Percentiles rank a stretch among this genome's conserved stretches.
Conservation (phyloP, 2,113 vertebrate species). For the Vimba vimba region DNA sequence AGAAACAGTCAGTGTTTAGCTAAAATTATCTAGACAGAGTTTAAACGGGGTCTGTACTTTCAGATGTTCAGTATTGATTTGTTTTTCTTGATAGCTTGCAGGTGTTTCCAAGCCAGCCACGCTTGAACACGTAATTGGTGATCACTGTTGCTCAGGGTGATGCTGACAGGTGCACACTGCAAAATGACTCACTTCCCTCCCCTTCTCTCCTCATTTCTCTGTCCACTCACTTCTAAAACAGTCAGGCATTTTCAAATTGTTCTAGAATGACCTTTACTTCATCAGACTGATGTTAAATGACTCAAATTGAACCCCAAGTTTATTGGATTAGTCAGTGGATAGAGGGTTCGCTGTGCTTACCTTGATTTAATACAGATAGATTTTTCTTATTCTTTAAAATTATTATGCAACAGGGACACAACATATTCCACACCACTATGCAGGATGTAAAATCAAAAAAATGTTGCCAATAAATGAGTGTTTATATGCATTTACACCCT, state of each 20-base stretch:
- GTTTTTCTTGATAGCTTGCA: neutral
- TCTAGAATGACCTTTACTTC: slow-evolving; percentile 9
- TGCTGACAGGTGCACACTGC: neutral
- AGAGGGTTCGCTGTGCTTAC: neutral
- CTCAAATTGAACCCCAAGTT: neutral
- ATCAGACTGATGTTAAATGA: neutral
- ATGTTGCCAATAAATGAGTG: neutral
- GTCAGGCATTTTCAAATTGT: neutral
- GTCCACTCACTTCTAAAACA: neutral
- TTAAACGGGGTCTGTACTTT: neutral
- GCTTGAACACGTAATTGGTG: neutral
- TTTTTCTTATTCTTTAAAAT: neutral
- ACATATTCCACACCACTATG: neutral
- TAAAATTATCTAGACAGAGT: neutral
- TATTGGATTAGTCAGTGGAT: slow-evolving; percentile 19
- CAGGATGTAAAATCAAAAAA: neutral
- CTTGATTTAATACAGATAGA: neutral
- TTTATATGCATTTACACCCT: neutral
- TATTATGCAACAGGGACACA: neutral
- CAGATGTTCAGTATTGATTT: neutral
- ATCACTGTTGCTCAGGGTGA: slow-evolving; percentile 10
- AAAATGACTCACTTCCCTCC: neutral
- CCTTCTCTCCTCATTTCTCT: neutral
- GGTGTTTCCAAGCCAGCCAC: neutral
- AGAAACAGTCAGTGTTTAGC: neutral